Base-by-base conservation (phyloP, 2,113 vertebrate genomes). In the Larimichthys polyactis region DNA sequence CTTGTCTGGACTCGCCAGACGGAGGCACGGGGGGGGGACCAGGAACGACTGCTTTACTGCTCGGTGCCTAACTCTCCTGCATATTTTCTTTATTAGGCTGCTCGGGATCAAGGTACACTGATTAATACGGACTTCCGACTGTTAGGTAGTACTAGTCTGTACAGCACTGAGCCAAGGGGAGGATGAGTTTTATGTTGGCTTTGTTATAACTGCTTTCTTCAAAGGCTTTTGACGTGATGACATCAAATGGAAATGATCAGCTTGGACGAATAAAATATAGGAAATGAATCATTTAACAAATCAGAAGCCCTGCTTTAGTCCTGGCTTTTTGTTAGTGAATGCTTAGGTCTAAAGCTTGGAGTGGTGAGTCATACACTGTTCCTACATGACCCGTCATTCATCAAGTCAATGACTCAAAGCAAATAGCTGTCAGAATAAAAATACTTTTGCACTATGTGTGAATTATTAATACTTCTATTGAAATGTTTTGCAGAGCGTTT, bases 1-100 rank as follows among this genome's bases (percentile, higher is more conserved):
- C 89, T 48, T 88, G 92, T 89, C 86, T 90, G 79, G 58, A 88
- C 92, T 75, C 1, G 88, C 70, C 63, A 74, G 49, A 66, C 64
- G 52, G 57, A 83, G 75, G 69, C 52, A 29, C 24, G n/a, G 66
- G 19, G 19, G 36, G 36, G 36, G 32, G 32, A 22, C 62, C 5
- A 44, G 48, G 54, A 79, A 22, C 16, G 10, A 59, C 55, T 64
- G 73, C 57, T 62, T 55, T 3, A 15, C 54, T 69, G 15, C 67
- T 46, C 40, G 6, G 46, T 27, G 49, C 75, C 49, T 48, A 2
- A 55, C 67, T 29, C 14, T 63, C 22, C 1, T 20, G n/a, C 60
- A 69, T 1, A 78, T 82, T 84, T 14, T 81, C 66, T 76, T 79
- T 32, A 75, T 78, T 36, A 44, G 57, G 52, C 64, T 78, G 62